Percentiles rank a stretch among this genome's conserved stretches.
Conservation (phyloP, 2,797 vertebrate genomes). For the Scarus forsteni region DNA sequence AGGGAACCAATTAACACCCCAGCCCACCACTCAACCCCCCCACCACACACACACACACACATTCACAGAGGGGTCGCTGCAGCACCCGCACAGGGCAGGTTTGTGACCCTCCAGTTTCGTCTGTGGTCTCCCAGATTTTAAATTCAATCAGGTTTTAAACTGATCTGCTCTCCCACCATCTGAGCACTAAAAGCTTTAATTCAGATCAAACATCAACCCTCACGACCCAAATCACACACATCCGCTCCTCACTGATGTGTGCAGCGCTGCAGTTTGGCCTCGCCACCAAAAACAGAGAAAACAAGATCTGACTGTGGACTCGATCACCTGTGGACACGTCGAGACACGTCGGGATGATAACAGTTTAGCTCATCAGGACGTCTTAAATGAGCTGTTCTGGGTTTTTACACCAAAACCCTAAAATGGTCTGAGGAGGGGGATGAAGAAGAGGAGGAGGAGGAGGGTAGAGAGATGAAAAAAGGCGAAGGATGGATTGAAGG, state of each 20-base stretch:
- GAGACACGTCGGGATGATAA: constrained; percentile 27
- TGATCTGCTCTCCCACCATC: too few species aligned
- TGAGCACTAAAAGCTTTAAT: too few species aligned
- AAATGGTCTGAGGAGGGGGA: constrained; percentile 65
- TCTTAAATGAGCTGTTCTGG: constrained; percentile 32
- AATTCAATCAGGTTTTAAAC: too few species aligned
- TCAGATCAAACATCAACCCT: too few species aligned
- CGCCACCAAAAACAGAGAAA: constrained; percentile 41
- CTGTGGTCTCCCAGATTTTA: too few species aligned
- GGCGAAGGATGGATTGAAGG: constrained; percentile 60
- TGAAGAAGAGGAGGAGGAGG: constrained; percentile 35
- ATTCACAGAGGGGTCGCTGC: constrained; percentile 14
- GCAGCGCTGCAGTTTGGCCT: constrained; percentile 1
- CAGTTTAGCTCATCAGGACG: constrained; percentile 26
- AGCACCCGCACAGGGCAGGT: constrained; percentile 66
- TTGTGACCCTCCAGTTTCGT: constrained; percentile 43
- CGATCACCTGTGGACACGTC: constrained; percentile 35
- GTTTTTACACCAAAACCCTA: constrained; percentile 61
- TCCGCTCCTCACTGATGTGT: constrained; percentile 2
- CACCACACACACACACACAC: constrained; percentile 45
- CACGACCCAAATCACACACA: neutral
- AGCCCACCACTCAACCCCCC: neutral
- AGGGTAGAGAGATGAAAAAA: constrained; percentile 59
- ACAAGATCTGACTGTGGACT: constrained; percentile 33
- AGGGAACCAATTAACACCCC: constrained; percentile 64